Evolutionary conservation across 2,113 vertebrate species (phyloP), one percentile per base, ranked within the genome.

Genomic region (Chitala chitala): DNA sequence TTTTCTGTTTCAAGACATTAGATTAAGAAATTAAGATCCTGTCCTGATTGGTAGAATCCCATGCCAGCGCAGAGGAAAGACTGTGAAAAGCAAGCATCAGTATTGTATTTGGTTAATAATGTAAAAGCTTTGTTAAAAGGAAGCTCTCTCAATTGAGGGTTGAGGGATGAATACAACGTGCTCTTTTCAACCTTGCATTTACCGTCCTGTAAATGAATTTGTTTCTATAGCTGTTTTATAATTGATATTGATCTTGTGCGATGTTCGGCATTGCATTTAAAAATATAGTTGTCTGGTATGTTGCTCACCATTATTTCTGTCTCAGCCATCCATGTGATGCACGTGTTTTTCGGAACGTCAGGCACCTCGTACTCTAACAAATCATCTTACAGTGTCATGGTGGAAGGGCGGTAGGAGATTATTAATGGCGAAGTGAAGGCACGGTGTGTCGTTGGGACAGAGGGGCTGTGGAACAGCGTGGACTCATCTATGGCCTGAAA

Each of bases 211-310:
- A 59, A 59, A 59, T 31, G 26, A 13, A 29, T 29, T 59, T 33
- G 13, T 1, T 59, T 59, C 33, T 59, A 17, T 59, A 59, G 56
- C 26, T 59, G n/a, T 59, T 59, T 59, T 59, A 59, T 59, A 31
- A 59, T 59, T 12, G 29, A 33, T 59, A 59, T 59, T 59, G 56
- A 59, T 59, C 33, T 33, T 59, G 56, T 59, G 56, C 13, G 12
- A 59, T 2, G 5, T 33, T 31, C 29, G 33, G 56, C 29, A 33
- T 24, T 2, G 56, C 33, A 6, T 59, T 59, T 59, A 33, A 31
- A 58, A 59, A 31, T 33, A 1, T 10, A 31, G 29, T 29, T 1
- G 1, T 33, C 29, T 15, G 29, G 29, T n/a, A n/a, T n/a, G n/a
- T n/a, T n/a, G n/a, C n/a, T n/a, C n/a, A n/a, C n/a, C n/a, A n/a